Evolutionary conservation across 2,888 invertebrate species (phyloP), one percentile per base, ranked within the genome.

Genomic region (Embidobia sp.): DNA sequence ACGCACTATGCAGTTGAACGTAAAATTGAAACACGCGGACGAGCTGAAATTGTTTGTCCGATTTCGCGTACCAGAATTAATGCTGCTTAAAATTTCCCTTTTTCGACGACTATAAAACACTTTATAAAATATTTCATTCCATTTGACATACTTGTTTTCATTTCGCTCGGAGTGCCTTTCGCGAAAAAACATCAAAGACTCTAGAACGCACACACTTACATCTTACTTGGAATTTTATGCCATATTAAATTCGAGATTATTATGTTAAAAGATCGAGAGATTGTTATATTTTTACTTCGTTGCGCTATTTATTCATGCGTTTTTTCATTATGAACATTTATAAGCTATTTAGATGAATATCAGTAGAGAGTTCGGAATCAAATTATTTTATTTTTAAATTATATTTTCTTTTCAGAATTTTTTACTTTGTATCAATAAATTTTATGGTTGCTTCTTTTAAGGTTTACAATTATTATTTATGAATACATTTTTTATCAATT

Each of bases 81-180:
- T 46, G 46, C 61, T 46, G 61, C 46, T 61, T 61, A 61, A 61
- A 63, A 48, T 63, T 63, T 63, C 48, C 11, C 48, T 51, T 40
- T 64, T 40, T 37, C 18, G 10, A 51, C 27, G 48, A 37, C 48
- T 49, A 63, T 49, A 49, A 37, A 63, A 63, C 48, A 48, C 48
- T 48, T 63, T 49, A 51, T 63, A 49, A 63, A 63, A 63, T 63
- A 63, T 63, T 49, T 40, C 61, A 63, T 63, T 63, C 40, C 48
- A 63, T 63, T 37, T 40, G 61, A 49, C 61, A 19, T 63, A 31
- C 61, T 37, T 40, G 40, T 48, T 63, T 63, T 40, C 61, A 18
- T 63, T 48, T 26, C 29, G 37, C 37, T 46, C 19, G 10, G 48
- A 26, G 49, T 42, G 37, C 49, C 37, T 48, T 63, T 48, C 27